These are phyloP conservation scores for Cephus sareptanus DNA, from an alignment of 2,888 invertebrate species.

Conservation along the genomic window DNA sequence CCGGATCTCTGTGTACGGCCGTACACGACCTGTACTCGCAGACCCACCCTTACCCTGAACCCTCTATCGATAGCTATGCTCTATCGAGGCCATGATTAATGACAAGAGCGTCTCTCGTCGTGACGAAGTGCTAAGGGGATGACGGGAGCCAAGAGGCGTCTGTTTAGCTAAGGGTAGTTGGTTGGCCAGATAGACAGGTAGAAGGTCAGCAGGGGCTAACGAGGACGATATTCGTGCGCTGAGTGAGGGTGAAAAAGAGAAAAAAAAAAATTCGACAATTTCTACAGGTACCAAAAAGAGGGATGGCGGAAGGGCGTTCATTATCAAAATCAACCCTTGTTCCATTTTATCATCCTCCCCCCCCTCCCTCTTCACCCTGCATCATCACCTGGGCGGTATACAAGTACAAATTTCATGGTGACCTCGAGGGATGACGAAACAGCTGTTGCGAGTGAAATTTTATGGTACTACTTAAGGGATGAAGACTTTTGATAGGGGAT, in stretches of 20 bases:
- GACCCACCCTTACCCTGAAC: constrained; percentile 11
- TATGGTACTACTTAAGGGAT: neutral
- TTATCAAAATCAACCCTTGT: neutral
- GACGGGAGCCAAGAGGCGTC: neutral
- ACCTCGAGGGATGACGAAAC: neutral
- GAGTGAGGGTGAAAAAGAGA: neutral
- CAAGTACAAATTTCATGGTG: neutral
- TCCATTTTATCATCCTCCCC: neutral
- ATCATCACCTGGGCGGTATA: neutral
- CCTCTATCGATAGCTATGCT: constrained; percentile 25
- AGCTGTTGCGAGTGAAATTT: neutral
- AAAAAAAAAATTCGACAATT: neutral
- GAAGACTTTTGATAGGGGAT: neutral
- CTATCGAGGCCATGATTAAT: constrained; percentile 28
- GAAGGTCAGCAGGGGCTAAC: neutral
- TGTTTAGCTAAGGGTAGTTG: neutral
- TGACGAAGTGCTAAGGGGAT: neutral
- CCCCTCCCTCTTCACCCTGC: neutral
- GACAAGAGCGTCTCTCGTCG: constrained; percentile 23
- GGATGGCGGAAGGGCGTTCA: neutral
- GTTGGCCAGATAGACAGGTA: neutral
- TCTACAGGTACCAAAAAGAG: neutral
- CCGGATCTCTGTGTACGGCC: neutral
- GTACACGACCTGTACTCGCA: neutral
- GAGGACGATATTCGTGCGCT: neutral